Conservation (phyloP, 2,113 vertebrate species). For the Amia ocellicauda region DNA sequence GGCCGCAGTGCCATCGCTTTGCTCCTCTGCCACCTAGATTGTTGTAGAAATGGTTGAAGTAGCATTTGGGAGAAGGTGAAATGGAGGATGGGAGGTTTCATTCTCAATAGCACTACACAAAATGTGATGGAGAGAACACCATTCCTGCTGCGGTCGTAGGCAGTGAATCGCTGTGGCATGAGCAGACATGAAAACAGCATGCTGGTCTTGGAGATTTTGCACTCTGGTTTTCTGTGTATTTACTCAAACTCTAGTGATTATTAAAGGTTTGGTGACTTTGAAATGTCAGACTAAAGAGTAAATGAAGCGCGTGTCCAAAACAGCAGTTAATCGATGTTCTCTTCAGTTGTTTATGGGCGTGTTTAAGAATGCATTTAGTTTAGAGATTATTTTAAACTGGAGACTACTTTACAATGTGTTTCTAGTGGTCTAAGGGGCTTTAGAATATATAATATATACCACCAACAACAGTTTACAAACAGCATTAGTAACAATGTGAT, state of each 20-base stretch:
- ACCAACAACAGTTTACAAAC: too few species aligned
- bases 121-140: constrained; percentile 7
- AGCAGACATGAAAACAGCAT: not conserved
- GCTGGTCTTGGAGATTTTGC: constrained; percentile 10
- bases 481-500: too few species aligned
- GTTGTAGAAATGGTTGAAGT: constrained; percentile 55
- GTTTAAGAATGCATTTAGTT: too few species aligned
- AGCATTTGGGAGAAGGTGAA: constrained; percentile 63
- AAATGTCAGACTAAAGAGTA: too few species aligned
- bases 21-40: constrained; percentile 68
- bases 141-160: constrained; percentile 9
- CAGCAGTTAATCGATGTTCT: too few species aligned
- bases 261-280: too few species aligned
- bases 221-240: constrained; percentile 17
- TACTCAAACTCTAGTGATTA: not conserved
- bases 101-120: constrained; percentile 29
- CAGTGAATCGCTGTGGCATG: not conserved
- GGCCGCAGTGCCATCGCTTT: constrained; percentile 52
- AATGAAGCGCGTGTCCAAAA: too few species aligned
- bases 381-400: too few species aligned
- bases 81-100: constrained; percentile 71
- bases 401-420: too few species aligned
- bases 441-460: too few species aligned
- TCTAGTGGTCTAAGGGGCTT: too few species aligned
- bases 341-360: too few species aligned